These are phyloP conservation scores for Vanacampus margaritifer DNA, from an alignment of 2,113 vertebrate species.

Conservation along the genomic window DNA sequence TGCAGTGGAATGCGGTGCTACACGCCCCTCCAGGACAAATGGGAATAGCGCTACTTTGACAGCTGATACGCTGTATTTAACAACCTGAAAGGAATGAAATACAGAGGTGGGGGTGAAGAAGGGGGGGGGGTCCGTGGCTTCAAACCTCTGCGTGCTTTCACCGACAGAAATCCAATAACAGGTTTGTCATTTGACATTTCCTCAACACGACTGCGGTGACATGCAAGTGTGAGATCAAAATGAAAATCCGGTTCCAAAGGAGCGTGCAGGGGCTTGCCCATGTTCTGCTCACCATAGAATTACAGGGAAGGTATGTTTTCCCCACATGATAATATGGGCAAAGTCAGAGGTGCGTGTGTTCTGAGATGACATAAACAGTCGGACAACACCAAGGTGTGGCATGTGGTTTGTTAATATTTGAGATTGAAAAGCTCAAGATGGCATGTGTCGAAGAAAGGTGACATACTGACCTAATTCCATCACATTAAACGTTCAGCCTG, in stretches of 20 bases:
- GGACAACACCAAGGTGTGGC: slow-evolving; percentile 9
- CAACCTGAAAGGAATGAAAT: neutral
- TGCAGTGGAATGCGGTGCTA: slow-evolving; percentile 12
- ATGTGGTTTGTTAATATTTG: neutral
- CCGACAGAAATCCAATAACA: neutral
- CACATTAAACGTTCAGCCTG: neutral
- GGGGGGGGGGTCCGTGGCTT: neutral
- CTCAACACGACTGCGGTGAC: no score
- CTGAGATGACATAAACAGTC: slow-evolving; percentile 21
- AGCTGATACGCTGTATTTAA: slow-evolving; percentile 7
- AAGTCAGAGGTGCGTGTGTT: neutral
- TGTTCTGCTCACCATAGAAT: slow-evolving; percentile 11
- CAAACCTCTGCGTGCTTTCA: neutral
- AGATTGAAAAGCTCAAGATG: neutral
- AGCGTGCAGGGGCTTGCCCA: slow-evolving; percentile 36
- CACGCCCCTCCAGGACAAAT: slow-evolving; percentile 8
- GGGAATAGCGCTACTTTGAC: slow-evolving; percentile 11
- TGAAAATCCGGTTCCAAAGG: slow-evolving; percentile 17
- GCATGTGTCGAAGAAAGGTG: neutral
- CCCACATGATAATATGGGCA: neutral
- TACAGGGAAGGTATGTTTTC: slow-evolving; percentile 28
- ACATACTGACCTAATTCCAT: slow-evolving; percentile 8
- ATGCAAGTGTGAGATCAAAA: no score
- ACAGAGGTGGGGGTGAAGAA: no score
- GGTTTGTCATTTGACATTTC: neutral